Evolutionary conservation across 2,113 vertebrate species (phyloP).

Genomic region (Actinemys pallida): DNA sequence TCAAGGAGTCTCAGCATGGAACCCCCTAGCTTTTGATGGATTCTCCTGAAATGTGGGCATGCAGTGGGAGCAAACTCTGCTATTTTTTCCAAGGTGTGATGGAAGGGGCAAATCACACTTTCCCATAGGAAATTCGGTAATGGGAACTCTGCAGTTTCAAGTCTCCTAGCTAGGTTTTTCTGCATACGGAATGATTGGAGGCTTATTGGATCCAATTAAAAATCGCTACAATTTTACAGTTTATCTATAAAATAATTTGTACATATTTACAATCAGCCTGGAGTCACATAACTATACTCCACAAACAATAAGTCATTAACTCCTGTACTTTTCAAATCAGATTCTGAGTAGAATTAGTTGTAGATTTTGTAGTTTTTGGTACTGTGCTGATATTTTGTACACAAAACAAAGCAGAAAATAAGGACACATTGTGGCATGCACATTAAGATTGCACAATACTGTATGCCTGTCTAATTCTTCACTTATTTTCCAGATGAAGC

Average conservation of each 20-base stretch:
- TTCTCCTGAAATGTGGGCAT: background rate
- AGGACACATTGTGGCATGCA: background rate
- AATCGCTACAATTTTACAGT: background rate
- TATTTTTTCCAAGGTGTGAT: background rate
- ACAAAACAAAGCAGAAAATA: background rate
- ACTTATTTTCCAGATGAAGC: background rate
- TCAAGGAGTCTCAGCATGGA: background rate
- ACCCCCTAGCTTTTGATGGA: background rate
- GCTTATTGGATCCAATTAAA: no score
- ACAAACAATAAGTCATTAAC: background rate
- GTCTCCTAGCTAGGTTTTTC: background rate
- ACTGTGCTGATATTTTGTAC: background rate
- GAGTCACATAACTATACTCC: background rate
- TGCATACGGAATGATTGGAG: background rate
- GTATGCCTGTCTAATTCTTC: background rate
- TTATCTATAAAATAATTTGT: background rate
- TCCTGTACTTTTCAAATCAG: background rate
- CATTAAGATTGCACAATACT: background rate
- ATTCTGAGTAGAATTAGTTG: background rate
- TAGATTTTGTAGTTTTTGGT: background rate
- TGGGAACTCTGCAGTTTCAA: background rate
- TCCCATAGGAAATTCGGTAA: background rate
- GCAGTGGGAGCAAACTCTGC: background rate
- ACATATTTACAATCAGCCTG: background rate
- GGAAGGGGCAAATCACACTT: background rate